A percentile compares a stretch with the other conserved stretches of the same genome.
These are phyloP conservation scores for Oryzaephilus surinamensis DNA, from an alignment of 1,140 invertebrate genomes.

Conservation along the genomic window DNA sequence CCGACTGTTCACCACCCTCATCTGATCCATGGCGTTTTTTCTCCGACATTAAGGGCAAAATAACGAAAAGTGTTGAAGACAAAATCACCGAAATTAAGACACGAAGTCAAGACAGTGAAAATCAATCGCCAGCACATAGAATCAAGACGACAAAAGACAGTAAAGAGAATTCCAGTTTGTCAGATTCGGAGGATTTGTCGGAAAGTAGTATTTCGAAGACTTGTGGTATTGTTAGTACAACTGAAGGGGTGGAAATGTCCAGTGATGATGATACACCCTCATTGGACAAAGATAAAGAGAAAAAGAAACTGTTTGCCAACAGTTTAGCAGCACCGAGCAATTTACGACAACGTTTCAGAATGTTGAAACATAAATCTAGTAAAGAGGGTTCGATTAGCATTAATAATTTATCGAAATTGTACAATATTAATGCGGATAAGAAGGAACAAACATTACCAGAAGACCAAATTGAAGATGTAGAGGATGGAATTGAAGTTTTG, in stretches of 20 bases:
- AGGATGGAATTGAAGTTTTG: constrained; percentile 44
- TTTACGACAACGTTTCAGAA: constrained; percentile 17
- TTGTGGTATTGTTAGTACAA: constrained; percentile 32
- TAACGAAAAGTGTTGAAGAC: constrained; percentile 54
- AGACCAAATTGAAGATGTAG: constrained; percentile 36
- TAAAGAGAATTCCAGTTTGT: constrained; percentile 43
- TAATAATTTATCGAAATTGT: constrained; percentile 22
- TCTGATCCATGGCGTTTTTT: constrained; percentile 45
- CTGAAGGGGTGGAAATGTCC: constrained; percentile 36
- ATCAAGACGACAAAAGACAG: constrained; percentile 27
- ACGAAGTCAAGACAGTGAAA: constrained; percentile 29
- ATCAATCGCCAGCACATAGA: constrained; percentile 16
- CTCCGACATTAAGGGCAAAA: constrained; percentile 45
- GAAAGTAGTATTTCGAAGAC: constrained; percentile 35
- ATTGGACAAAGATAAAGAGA: constrained; percentile 21
- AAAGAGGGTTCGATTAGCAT: constrained; percentile 24
- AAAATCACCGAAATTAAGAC: constrained; percentile 49
- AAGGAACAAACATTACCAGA: constrained; percentile 21
- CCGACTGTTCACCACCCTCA: constrained; percentile 36
- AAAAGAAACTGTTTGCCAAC: constrained; percentile 15
- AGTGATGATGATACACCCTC: constrained; percentile 32
- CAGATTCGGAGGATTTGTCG: constrained; percentile 45
- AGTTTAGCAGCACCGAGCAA: constrained; percentile 1
- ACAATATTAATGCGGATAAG: constrained; percentile 29
- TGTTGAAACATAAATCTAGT: constrained; percentile 12